phyloP scores from a whole-genome alignment of 1,140 invertebrate genomes.

The Popillia japonica region DNA sequence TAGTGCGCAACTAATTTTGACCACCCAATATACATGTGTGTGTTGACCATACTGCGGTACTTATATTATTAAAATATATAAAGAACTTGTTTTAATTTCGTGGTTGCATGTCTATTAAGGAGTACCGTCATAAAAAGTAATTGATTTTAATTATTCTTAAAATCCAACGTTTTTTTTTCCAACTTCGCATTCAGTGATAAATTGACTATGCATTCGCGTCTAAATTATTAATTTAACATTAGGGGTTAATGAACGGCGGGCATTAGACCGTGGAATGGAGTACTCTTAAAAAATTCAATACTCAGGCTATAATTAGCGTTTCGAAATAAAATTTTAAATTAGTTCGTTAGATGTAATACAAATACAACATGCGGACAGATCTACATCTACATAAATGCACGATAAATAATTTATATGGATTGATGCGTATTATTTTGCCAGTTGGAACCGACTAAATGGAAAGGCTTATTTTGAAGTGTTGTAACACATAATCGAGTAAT shows the following conservation, averaged over 20 bases:
- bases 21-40: too few relatives aligned
- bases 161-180: background rate
- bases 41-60: too few relatives aligned
- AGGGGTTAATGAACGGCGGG: background rate
- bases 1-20: too few relatives aligned
- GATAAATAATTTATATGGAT: too few relatives aligned
- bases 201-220: background rate
- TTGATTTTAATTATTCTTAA: background rate
- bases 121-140: too few relatives aligned
- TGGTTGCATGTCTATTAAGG: too few relatives aligned
- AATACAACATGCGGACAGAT: background rate
- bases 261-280: background rate
- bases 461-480: too few relatives aligned
- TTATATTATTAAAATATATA: too few relatives aligned
- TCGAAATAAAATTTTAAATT: background rate
- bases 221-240: constrained; percentile 13
- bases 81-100: too few relatives aligned
- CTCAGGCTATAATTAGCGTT: background rate
- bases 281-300: background rate
- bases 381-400: background rate
- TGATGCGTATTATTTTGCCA: too few relatives aligned
- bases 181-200: background rate
- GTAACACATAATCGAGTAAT: too few relatives aligned
- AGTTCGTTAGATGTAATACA: background rate
- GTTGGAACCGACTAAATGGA: too few relatives aligned